phyloP scores from a whole-genome alignment of 2,113 vertebrate genomes.

The Oncorhynchus tshawytscha region DNA sequence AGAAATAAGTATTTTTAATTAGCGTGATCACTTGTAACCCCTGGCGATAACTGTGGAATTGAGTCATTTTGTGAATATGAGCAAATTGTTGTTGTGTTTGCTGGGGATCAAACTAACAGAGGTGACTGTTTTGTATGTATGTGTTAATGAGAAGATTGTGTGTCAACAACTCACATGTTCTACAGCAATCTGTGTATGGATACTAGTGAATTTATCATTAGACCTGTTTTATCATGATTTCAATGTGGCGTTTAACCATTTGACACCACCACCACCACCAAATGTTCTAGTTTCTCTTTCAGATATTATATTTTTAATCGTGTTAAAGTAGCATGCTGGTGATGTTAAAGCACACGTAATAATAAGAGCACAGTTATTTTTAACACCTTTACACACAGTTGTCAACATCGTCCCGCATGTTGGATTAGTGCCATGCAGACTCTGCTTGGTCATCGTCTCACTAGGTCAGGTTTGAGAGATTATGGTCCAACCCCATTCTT shows the following conservation, averaged over 20 bases:
- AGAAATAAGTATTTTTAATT: constrained; percentile 46
- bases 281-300: constrained; percentile 1
- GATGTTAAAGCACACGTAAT: constrained; percentile 33
- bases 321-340: constrained; percentile 21
- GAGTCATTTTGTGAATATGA: constrained; percentile 44
- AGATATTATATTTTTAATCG: constrained; percentile 1
- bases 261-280: constrained; percentile 2
- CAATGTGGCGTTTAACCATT: constrained; percentile 56
- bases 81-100: constrained; percentile 43
- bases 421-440: neutral
- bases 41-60: constrained; percentile 23
- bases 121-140: constrained; percentile 42
- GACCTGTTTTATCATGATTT: constrained; percentile 28
- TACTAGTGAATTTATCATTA: neutral
- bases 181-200: neutral
- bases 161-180: neutral
- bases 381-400: constrained; percentile 36
- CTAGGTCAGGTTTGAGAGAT: constrained; percentile 29
- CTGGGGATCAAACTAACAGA: constrained; percentile 52
- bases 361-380: constrained; percentile 25
- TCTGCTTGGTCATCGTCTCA: constrained; percentile 25
- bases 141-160: constrained; percentile 32
- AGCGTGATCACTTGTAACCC: constrained; percentile 20
- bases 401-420: constrained; percentile 15
- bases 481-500: constrained; percentile 21